Base-by-base conservation (phyloP, 2,797 vertebrate species). In the Gallinago solitaria region DNA sequence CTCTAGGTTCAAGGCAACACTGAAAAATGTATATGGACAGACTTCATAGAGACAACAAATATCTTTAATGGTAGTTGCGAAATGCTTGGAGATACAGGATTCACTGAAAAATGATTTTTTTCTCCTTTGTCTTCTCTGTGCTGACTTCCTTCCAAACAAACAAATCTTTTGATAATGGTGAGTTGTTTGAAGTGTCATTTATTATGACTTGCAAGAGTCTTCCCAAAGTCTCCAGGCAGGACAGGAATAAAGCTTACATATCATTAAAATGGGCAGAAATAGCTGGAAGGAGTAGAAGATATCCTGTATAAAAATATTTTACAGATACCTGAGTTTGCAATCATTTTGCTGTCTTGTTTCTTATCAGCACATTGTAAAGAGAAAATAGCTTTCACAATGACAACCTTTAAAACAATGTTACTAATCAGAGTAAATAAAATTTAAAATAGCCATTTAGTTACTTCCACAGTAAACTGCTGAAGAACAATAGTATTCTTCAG, bases 171-270 rank as follows among this genome's bases (percentile, higher is more conserved):
- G 48, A 53, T 91, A 77, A 85, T 33, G 28, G 20, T 54, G 39
- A 80, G 64, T 87, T 89, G 25, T 57, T 89, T 86, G 51, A 95
- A 86, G 37, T 80, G 39, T 74, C 64, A 57, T 70, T 94, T 92
- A 30, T 93, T 80, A 83, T 13, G 10, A 57, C 48, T 86, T 93
- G 15, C 16, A 61, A 65, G 48, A 70, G 6, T 83, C 43, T 77
- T 87, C 67, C 48, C 32, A 17, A 87, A 75, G 37, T 81, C 43
- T 93, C 41, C 41, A 68, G 59, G 8, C 16, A 83, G 33, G 41
- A 73, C 37, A 86, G 24, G 15, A 86, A 61, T 60, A 90, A 57
- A 78, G 10, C 9, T 71, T 75, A 32, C 41, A 15, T 75, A 47
- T 56, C 60, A 60, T 68, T 77, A 63, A 86, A 87, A 71, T 61